Percentiles rank a stretch among this genome's conserved stretches.
Evolutionary conservation across 2,888 invertebrate species (phyloP).

Genomic region (Leptarthrus brevirostris): DNA sequence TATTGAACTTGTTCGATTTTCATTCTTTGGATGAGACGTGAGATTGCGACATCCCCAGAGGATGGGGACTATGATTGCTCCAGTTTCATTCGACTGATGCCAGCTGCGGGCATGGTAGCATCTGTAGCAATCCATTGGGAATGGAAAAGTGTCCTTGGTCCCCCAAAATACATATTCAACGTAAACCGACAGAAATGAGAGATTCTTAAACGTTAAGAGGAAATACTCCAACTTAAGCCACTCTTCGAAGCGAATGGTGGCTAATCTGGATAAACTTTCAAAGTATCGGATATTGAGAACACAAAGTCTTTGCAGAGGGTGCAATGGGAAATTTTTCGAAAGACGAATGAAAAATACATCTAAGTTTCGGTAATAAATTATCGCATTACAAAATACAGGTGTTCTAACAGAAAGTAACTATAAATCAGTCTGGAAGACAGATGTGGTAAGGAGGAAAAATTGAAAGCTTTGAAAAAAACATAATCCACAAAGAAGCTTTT

Average conservation of each 20-base stretch:
- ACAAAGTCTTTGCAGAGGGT: neutral
- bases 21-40: constrained; percentile 41
- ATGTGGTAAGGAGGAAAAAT: constrained; percentile 35
- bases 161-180: constrained; percentile 20
- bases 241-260: neutral
- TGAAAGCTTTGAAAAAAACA: constrained; percentile 12
- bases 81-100: constrained; percentile 5
- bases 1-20: constrained; percentile 47
- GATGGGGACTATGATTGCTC: constrained; percentile 30
- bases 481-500: constrained; percentile 17
- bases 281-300: constrained; percentile 22
- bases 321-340: constrained; percentile 13
- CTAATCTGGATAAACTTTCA: constrained; percentile 40
- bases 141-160: neutral
- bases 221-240: constrained; percentile 2
- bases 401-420: constrained; percentile 50
- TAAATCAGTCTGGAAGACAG: constrained; percentile 50
- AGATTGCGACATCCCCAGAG: constrained; percentile 29
- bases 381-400: constrained; percentile 54
- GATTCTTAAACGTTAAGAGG: constrained; percentile 14
- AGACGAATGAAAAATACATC: constrained; percentile 51
- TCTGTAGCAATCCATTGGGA: neutral
- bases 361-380: constrained; percentile 52
- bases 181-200: constrained; percentile 33
- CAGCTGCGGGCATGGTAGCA: constrained; percentile 16